phyloP scores from a whole-genome alignment of 1,140 invertebrate species.

The Ostrea edulis region DNA sequence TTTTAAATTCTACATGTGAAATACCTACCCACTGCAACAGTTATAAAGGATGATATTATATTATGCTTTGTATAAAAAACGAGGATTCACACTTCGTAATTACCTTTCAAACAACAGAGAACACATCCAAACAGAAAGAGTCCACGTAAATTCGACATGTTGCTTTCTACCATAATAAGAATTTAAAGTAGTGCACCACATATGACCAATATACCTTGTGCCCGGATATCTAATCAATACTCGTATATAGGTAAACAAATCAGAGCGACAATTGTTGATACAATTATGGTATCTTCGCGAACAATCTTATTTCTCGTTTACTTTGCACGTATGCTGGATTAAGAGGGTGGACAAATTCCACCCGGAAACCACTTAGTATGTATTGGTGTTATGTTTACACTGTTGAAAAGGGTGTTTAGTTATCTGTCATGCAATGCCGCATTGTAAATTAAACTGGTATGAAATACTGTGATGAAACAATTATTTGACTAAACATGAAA shows the following conservation, averaged over 20 bases:
- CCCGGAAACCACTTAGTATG: too few relatives aligned
- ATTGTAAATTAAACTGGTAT: too few relatives aligned
- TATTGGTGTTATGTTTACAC: too few relatives aligned
- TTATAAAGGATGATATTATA: too few relatives aligned
- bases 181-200: neutral
- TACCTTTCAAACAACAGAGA: neutral
- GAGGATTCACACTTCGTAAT: neutral
- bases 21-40: neutral
- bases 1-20: neutral
- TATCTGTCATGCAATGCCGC: too few relatives aligned
- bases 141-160: neutral
- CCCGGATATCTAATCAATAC: neutral
- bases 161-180: neutral
- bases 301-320: too few relatives aligned
- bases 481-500: too few relatives aligned
- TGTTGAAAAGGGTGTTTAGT: too few relatives aligned
- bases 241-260: neutral
- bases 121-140: neutral
- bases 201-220: neutral
- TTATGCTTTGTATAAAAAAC: neutral
- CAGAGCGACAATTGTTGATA: neutral
- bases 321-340: too few relatives aligned
- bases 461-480: too few relatives aligned
- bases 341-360: too few relatives aligned
- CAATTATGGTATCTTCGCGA: neutral